Evolutionary conservation across 2,113 vertebrate species (phyloP).

Genomic region (Cryptomyrus ogoouensis): DNA sequence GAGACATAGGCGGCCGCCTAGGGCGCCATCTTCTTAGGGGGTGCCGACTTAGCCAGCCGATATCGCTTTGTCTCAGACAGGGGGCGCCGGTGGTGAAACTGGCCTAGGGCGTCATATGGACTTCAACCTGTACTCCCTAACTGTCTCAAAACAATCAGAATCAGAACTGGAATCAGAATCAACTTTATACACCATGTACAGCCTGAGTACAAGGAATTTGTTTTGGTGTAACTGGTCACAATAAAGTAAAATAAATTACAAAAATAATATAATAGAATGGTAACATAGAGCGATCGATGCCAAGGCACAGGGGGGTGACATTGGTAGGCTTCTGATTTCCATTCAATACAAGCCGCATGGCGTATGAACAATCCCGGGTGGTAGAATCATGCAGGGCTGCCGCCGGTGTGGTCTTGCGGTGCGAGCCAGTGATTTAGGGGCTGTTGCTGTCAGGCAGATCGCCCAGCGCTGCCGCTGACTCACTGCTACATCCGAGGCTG

Average conservation of each 20-base stretch:
- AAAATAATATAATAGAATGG: background rate
- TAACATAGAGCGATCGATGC: slow-evolving; percentile 14
- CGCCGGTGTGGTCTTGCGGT: slow-evolving; percentile 58
- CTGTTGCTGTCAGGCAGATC: slow-evolving; percentile 61
- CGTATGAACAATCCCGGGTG: slow-evolving; percentile 53
- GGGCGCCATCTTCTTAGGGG: background rate
- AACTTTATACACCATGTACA: background rate
- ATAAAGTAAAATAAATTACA: background rate
- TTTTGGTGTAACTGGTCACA: background rate
- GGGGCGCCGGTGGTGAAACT: background rate
- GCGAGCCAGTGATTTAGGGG: slow-evolving; percentile 61
- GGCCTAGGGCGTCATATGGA: background rate
- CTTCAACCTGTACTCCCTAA: background rate
- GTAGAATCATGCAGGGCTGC: background rate
- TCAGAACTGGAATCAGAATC: background rate
- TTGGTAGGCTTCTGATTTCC: slow-evolving; percentile 57
- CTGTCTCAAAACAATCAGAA: background rate
- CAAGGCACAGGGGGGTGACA: slow-evolving; percentile 45
- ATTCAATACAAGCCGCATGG: slow-evolving; percentile 53
- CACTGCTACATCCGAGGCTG: slow-evolving; percentile 61
- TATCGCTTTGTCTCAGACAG: background rate
- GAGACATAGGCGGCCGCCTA: background rate
- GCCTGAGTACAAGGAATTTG: background rate
- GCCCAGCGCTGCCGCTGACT: slow-evolving; percentile 60
- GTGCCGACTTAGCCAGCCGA: background rate